Base-by-base conservation (phyloP, 2,888 invertebrate genomes). In the Sminthurides aquaticus region DNA sequence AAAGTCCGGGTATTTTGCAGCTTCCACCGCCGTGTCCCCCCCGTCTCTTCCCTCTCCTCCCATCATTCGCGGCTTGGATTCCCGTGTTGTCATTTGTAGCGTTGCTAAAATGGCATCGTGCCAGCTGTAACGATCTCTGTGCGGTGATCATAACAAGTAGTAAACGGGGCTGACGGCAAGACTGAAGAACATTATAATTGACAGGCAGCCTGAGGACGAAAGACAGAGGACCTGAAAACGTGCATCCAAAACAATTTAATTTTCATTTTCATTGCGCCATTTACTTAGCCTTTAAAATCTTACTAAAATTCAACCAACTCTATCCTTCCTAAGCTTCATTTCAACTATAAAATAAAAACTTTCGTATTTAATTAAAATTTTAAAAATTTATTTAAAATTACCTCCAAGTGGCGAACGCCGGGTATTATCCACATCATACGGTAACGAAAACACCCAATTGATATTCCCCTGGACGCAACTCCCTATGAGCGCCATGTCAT, bases 61-160 rank as follows among this genome's bases (percentile, higher is more conserved):
- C n/a, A n/a, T n/a, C n/a, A n/a, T n/a, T n/a, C n/a, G n/a, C n/a
- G 43, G 24, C 20, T 18, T 27, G n/a, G n/a, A 18, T 1, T 20
- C 26, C 22, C 43, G 15, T 8, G 25, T 29, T 15, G 54, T 25
- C 1, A 22, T 3, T 1, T 25, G 8, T 1, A 57, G 27, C 20
- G 48, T 34, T 43, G 56, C 43, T 2, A 62, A 25, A 18, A 62
- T 57, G 43, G 62, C 43, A 11, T 62, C 62, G 3, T 56, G 34
- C 28, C 22, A 20, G n/a, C 49, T 29, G 20, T 62, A 62, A 48
- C 73, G 73, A 11, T 65, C 68, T 57, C 74, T 59, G 22, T 55
- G 34, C 2, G 74, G 74, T 54, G 64, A 60, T 1, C 74, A 73
- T 8, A 74, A 65, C 26, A 74, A 49, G 25, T 72, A 74, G 48